Evolutionary conservation across 1,140 invertebrate genomes (phyloP), one percentile per base, ranked within the genome.

Genomic region (Brachionus plicatilis): DNA sequence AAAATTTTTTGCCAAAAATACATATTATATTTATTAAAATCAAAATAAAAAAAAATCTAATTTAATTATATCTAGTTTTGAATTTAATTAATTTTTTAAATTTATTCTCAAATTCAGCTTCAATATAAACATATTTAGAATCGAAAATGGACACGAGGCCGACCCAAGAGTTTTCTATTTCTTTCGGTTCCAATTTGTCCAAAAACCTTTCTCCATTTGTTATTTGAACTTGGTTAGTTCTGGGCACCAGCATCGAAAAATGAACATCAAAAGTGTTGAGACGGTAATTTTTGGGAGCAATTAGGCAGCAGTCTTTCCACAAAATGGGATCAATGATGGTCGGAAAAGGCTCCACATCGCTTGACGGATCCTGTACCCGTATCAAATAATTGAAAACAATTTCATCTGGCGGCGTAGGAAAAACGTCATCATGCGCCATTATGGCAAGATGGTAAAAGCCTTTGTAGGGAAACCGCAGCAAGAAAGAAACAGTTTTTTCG

Each of bases 291-390:
- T 82, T 82, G 1, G 79, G 79, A 9, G 79, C 79, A 20, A 82
- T 68, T 47, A 82, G 29, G 37, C 79, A 82, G 41, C 79, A 82
- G n/a, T 82, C 79, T 82, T 82, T 82, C 79, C 79, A 82, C 43
- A 82, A 47, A 33, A 82, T 68, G 9, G 79, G 65, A 68, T 82
- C 65, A 14, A 82, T 20, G 45, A 82, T 68, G 4, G 20, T 82
- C 1, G 79, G 79, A 68, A 82, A 82, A 45, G 79, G 65, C 9
- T 82, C 79, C n/a, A 82, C 27, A 45, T 82, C 79, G 20, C 7
- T 65, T 5, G 79, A 68, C 17, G 79, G 79, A 33, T 82, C 79
- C 37, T 82, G 79, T 0, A 82, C 79, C 12, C 65, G 8, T 41
- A 82, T 66, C 43, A 82, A 68, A 29, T 82, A 82, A 20, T 82